These are phyloP conservation scores for Graphium colonna DNA, from an alignment of 2,888 invertebrate species.

Conservation along the genomic window DNA sequence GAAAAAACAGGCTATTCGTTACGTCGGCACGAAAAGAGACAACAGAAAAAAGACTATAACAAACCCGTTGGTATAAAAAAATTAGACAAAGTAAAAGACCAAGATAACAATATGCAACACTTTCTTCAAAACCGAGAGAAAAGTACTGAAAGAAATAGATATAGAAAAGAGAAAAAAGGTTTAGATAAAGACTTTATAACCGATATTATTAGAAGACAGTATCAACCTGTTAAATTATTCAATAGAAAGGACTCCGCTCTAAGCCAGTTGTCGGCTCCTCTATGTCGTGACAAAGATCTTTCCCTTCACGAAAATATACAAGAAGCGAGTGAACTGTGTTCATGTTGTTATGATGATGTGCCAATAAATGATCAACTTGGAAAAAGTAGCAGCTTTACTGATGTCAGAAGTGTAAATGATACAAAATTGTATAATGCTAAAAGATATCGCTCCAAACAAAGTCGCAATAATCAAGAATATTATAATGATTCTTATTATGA, in stretches of 20 bases:
- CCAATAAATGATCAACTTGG: conserved; percentile 29
- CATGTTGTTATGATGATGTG: conserved; percentile 47
- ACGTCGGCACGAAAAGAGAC: conserved; percentile 30
- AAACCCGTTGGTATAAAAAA: conserved; percentile 29
- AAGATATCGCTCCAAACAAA: conserved; percentile 38
- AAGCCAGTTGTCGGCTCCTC: conserved; percentile 64
- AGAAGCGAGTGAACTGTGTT: conserved; percentile 50
- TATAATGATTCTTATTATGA: conserved; percentile 64
- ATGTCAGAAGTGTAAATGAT: conserved; percentile 59
- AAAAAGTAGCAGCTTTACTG: conserved; percentile 38
- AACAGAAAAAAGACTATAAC: conserved; percentile 29
- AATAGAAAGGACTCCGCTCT: conserved; percentile 51
- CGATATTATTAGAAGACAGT: conserved; percentile 62
- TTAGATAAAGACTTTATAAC: conserved; percentile 60
- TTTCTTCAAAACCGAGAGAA: conserved; percentile 32
- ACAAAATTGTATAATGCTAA: too few relatives aligned
- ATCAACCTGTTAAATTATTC: conserved; percentile 58
- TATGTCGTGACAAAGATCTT: conserved; percentile 62
- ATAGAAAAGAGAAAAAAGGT: conserved; percentile 30
- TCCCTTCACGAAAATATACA: conserved; percentile 39
- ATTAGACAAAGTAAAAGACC: conserved; percentile 31
- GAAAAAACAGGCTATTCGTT: conserved; percentile 21
- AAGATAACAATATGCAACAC: conserved; percentile 30
- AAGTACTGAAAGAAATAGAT: conserved; percentile 32
- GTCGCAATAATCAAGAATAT: conserved; percentile 36